A percentile compares a stretch with the other conserved stretches of the same genome.
These are phyloP conservation scores for Amphibalanus amphitrite DNA, from an alignment of 1,140 invertebrate genomes.

Conservation along the genomic window DNA sequence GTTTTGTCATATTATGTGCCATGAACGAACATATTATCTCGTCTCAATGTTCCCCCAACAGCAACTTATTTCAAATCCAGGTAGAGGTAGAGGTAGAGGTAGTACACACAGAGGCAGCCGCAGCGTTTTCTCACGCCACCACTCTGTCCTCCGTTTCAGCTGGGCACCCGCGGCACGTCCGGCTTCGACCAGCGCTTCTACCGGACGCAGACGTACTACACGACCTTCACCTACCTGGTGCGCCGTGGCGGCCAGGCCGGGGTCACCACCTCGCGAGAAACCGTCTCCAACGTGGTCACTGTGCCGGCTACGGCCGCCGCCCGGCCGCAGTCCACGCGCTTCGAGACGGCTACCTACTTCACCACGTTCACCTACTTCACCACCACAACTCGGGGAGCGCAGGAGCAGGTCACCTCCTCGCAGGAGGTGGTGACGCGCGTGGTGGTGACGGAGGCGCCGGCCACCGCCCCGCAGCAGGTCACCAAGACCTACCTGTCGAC, in stretches of 20 bases:
- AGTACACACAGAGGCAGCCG: no score
- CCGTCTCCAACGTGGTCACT: constrained; percentile 48
- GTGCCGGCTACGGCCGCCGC: constrained; percentile 42
- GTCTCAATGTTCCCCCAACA: no score
- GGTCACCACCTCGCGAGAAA: constrained; percentile 43
- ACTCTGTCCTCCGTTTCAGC: background rate
- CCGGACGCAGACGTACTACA: constrained; percentile 40
- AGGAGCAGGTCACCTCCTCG: constrained; percentile 23
- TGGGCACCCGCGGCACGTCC: background rate
- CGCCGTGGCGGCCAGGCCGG: constrained; percentile 46
- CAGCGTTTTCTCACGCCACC: no score
- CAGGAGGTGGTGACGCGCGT: constrained; percentile 47
- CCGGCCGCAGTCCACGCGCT: constrained; percentile 19
- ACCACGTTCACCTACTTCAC: constrained; percentile 34
- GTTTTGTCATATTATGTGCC: no score
- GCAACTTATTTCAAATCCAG: no score
- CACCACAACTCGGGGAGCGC: constrained; percentile 10
- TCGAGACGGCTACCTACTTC: constrained; percentile 50
- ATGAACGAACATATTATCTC: no score
- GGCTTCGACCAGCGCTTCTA: background rate
- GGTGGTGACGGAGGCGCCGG: constrained; percentile 22
- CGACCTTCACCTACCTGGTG: constrained; percentile 51
- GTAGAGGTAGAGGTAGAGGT: no score
- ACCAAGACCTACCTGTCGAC: constrained; percentile 22
- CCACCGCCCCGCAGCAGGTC: constrained; percentile 17